Percentiles rank a stretch among this genome's conserved stretches.
Evolutionary conservation across 2,797 vertebrate species (phyloP).

Genomic region (Gymnoscopelus braueri): DNA sequence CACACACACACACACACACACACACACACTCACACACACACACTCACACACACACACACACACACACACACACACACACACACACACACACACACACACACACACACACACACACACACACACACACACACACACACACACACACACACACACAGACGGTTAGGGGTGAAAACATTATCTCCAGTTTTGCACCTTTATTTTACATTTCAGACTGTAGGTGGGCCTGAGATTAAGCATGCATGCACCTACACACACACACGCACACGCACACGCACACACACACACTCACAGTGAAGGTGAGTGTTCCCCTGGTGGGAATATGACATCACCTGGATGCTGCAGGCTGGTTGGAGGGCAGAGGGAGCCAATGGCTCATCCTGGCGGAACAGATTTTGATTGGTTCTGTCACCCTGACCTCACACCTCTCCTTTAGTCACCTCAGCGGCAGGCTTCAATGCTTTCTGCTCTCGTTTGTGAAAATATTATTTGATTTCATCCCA

Average conservation of each 20-base stretch:
- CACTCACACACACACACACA: background rate
- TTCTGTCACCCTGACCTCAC: conserved; percentile 63
- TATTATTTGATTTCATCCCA: background rate
- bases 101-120: conserved; percentile 1
- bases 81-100: background rate
- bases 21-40: background rate
- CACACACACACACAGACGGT: no score
- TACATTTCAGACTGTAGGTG: background rate
- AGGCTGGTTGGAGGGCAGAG: conserved; percentile 41
- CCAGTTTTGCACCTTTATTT: no score
- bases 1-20: background rate
- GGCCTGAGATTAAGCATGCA: no score
- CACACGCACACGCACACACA: background rate
- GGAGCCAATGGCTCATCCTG: conserved; percentile 43
- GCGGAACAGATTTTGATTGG: conserved; percentile 65
- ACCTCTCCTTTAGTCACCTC: conserved; percentile 28
- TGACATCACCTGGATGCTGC: conserved; percentile 49
- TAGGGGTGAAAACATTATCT: background rate
- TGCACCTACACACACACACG: background rate
- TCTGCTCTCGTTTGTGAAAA: no score
- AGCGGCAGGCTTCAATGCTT: no score
- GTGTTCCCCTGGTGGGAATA: conserved; percentile 52
- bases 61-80: background rate
- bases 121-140: background rate
- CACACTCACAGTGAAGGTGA: conserved; percentile 27